Evolutionary conservation across 2,113 vertebrate species (phyloP).

Genomic region (Gila orcuttii): DNA sequence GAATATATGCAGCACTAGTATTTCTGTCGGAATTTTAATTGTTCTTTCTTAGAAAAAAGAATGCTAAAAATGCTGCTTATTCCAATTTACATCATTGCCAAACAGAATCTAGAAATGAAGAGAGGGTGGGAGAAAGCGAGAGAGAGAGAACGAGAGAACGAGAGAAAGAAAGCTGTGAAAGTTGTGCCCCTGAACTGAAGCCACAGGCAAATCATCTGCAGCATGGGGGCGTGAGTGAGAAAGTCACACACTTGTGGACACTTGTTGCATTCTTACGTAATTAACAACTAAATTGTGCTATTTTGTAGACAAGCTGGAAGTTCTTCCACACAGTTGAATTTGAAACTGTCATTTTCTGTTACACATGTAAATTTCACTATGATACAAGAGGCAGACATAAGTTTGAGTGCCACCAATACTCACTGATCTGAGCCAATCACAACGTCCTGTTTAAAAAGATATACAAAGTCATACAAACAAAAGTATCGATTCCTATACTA

Average conservation of each 20-base stretch:
- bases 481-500: background rate
- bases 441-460: background rate
- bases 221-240: background rate
- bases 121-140: constrained; percentile 2
- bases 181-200: constrained; percentile 7
- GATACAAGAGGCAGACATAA: background rate
- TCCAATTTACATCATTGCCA: background rate
- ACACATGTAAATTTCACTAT: background rate
- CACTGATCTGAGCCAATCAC: background rate
- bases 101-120: background rate
- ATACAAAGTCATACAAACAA: background rate
- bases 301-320: background rate
- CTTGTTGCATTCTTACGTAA: background rate
- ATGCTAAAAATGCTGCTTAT: background rate
- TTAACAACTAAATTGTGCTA: background rate
- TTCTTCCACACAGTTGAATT: background rate
- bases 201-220: background rate
- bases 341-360: background rate
- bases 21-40: background rate
- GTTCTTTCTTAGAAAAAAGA: background rate
- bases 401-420: background rate
- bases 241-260: background rate
- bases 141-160: background rate
- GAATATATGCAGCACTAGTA: background rate
- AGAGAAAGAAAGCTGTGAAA: background rate